Base-by-base conservation (phyloP, 35 echinoderm and acorn worm genomes). In the Amphiura filiformis region DNA sequence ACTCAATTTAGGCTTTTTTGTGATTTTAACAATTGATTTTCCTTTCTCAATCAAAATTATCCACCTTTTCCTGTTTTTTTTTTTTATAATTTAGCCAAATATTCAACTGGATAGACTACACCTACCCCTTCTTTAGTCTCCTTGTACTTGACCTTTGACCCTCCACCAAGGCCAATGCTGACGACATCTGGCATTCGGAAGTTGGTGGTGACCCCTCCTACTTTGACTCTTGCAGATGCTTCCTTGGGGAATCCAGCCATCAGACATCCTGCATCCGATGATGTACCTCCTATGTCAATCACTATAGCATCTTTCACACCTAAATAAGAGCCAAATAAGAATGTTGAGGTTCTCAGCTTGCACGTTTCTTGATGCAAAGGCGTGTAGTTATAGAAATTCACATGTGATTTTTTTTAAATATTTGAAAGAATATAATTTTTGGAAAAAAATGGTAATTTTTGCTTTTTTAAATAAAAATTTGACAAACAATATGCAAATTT, bases 151-250 rank as follows among this genome's bases (percentile, higher is more conserved):
- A 97, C 86, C 28, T 82, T 37, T 57, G 95, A 97, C 28, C 95
- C 95, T 76, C 95, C 95, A 28, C 95, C 95, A 23, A 97, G 86
- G 17, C 91, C 91, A 65, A 93, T 91, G 23, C 89, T 91, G 86
- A 91, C 35, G 0, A 97, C 91, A 91, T 97, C 95, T 22, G 95
- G 95, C 95, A 97, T 97, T 17, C 88, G 84, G 78, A 97, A 91
- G 39, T 97, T 97, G 42, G 91, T 97, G 30, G 56, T 79, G 39
- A 97, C 89, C 20, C 88, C 91, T 0, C 89, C 91, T 23, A 93
- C 86, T 56, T 91, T 57, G 57, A 91, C 80, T 65, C 87, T 83
- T 34, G 88, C 86, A 7, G 95, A 97, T 15, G 95, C 89, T 56
- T 91, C 88, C 20, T 90, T 79, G 1, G 91, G 95, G 76, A 93